Evolutionary conservation across 2,113 vertebrate genomes (phyloP).

Genomic region (Capreolus pygargus): DNA sequence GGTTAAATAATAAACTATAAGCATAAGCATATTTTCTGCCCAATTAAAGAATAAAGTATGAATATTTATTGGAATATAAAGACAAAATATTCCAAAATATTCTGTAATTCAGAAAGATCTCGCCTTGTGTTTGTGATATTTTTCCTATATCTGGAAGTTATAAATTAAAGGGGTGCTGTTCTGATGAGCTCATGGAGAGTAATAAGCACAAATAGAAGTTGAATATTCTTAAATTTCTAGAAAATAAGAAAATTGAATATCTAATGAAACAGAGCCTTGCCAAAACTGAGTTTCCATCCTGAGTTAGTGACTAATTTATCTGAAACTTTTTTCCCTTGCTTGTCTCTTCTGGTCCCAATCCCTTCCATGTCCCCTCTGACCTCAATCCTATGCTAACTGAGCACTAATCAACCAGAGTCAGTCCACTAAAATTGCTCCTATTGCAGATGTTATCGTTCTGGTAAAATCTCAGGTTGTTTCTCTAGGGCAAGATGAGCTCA

Average conservation of each 20-base stretch:
- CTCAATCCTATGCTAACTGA: background rate
- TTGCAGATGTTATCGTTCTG: background rate
- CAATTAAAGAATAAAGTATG: background rate
- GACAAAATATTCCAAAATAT: background rate
- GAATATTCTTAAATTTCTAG: background rate
- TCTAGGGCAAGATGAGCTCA: background rate
- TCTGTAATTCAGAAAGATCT: background rate
- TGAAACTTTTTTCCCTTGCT: background rate
- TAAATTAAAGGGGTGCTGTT: background rate
- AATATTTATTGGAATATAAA: background rate
- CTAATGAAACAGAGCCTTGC: background rate
- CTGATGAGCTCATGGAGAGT: background rate
- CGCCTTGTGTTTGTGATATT: background rate
- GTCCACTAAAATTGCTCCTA: background rate
- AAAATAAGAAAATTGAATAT: background rate
- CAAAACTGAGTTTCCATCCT: background rate
- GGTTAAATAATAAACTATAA: background rate
- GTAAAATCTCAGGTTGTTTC: background rate
- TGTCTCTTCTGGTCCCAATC: background rate
- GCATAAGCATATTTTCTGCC: background rate
- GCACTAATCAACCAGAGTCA: background rate
- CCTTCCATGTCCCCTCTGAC: background rate
- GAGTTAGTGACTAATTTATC: background rate
- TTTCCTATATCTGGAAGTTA: background rate
- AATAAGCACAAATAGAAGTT: background rate